Evolutionary conservation across 2,888 invertebrate genomes (phyloP).

Genomic region (Lingula anatina): DNA sequence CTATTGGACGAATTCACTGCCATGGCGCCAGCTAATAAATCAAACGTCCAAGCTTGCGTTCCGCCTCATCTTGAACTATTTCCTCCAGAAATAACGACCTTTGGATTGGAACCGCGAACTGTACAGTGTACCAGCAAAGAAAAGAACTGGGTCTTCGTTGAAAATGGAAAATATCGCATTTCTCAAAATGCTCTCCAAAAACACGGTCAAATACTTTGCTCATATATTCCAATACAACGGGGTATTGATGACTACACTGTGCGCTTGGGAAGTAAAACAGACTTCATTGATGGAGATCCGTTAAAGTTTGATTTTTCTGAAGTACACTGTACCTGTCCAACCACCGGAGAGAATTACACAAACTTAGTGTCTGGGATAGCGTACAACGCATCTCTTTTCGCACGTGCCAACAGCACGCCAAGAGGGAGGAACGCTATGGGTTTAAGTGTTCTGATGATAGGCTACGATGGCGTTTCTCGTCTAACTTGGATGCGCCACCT

Average conservation of each 20-base stretch:
- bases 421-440: slow-evolving; percentile 52
- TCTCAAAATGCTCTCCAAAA: slow-evolving; percentile 53
- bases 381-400: slow-evolving; percentile 12
- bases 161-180: slow-evolving; percentile 61
- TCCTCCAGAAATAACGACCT: too few species aligned
- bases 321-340: slow-evolving; percentile 32
- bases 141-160: slow-evolving; percentile 73
- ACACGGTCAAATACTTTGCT: slow-evolving; percentile 55
- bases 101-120: too few species aligned
- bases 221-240: slow-evolving; percentile 56
- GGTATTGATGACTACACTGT: slow-evolving; percentile 22
- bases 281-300: slow-evolving; percentile 24
- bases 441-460: slow-evolving; percentile 75
- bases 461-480: slow-evolving; percentile 81
- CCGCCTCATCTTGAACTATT: too few species aligned
- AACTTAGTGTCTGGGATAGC: slow-evolving; percentile 63
- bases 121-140: too few species aligned
- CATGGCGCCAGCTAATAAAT: too few species aligned
- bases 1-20: too few species aligned
- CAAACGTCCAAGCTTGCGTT: too few species aligned
- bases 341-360: slow-evolving; percentile 58
- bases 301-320: slow-evolving; percentile 40
- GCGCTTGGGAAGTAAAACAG: slow-evolving; percentile 20
- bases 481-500: slow-evolving; percentile 58
- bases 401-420: slow-evolving; percentile 1